Conservation (phyloP, 1,140 invertebrate genomes). For the Cydia strobilella region DNA sequence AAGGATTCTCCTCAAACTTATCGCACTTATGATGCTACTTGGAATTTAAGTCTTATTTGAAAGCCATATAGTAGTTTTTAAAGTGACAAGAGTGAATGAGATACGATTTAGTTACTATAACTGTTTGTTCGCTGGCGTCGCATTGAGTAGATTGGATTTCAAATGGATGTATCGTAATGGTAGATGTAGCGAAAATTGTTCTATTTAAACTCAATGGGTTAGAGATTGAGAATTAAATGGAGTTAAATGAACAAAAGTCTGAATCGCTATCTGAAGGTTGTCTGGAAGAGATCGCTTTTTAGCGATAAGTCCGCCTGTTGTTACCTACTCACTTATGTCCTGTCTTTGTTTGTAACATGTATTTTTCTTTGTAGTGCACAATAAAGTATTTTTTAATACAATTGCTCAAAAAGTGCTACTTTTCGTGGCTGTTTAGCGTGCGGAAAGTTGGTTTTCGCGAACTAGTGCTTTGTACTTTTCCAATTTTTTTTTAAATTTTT, state of each 20-base stretch:
- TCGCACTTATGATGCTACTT: background rate
- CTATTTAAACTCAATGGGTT: background rate
- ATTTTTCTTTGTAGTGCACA: no score
- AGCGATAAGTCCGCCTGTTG: no score
- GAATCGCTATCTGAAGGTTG: no score
- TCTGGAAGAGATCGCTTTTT: no score
- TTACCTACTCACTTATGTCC: no score
- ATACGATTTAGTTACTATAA: background rate
- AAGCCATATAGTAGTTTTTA: background rate
- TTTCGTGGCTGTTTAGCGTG: no score
- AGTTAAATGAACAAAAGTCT: background rate
- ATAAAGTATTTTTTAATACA: no score
- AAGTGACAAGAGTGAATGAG: background rate
- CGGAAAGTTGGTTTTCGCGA: no score
- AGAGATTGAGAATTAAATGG: background rate
- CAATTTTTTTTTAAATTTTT: no score
- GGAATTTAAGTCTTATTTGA: background rate
- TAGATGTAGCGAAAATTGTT: background rate
- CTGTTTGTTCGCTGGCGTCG: background rate
- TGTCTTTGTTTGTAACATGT: no score
- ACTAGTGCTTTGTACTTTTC: no score
- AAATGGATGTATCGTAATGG: background rate
- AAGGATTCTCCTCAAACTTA: background rate
- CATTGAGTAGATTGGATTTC: background rate
- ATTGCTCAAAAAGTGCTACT: no score